A percentile compares a stretch with the other conserved stretches of the same genome.
phyloP scores from a whole-genome alignment of 2,797 vertebrate genomes.

The Ataeniobius toweri region DNA sequence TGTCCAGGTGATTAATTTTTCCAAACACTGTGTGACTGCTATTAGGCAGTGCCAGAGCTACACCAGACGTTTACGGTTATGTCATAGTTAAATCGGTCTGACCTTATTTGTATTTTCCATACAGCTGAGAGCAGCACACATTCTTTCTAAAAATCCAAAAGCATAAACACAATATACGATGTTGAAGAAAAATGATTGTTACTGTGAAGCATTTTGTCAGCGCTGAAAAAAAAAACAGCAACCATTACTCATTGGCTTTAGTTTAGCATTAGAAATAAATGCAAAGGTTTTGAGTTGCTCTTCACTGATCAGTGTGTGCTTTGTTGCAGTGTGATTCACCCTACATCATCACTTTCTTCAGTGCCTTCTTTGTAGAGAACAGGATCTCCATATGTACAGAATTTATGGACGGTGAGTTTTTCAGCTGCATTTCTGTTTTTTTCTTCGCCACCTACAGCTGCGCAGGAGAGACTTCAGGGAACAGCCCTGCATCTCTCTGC shows the following conservation, averaged over 20 bases:
- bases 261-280: background rate
- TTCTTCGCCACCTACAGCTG: slow-evolving; percentile 20
- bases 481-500: slow-evolving; percentile 34
- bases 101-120: too few species aligned
- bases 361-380: slow-evolving; percentile 99
- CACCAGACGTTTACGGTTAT: too few species aligned
- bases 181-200: background rate
- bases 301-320: slow-evolving; percentile 27
- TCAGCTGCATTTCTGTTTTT: slow-evolving; percentile 4
- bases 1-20: background rate
- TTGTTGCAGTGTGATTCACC: slow-evolving; percentile 93
- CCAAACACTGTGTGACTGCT: background rate
- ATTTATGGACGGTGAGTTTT: slow-evolving; percentile 97
- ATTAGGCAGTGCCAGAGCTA: background rate
- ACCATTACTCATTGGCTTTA: background rate
- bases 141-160: background rate
- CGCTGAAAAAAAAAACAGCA: background rate
- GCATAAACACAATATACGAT: background rate
- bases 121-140: too few species aligned
- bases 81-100: too few species aligned
- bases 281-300: background rate
- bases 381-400: slow-evolving; percentile 98
- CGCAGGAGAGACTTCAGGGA: slow-evolving; percentile 35
- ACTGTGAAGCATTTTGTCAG: background rate
- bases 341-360: slow-evolving; percentile 99